A percentile compares a stretch with the other conserved stretches of the same genome.
Conservation (phyloP, 2,888 invertebrate species). For the Drosophila longiperda region DNA sequence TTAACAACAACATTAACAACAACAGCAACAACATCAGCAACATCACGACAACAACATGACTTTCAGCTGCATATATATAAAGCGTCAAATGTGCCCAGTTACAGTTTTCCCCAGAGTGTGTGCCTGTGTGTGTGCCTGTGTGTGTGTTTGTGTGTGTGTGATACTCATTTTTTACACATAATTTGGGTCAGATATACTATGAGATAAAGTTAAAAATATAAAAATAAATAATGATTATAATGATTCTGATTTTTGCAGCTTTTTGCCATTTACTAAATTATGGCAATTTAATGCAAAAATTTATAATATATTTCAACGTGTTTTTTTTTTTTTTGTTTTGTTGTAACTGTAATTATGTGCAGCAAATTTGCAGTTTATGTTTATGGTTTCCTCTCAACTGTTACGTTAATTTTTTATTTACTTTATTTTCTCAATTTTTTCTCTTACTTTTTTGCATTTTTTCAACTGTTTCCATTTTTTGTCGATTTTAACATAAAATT, state of each 20-base stretch:
- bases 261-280: constrained; percentile 37
- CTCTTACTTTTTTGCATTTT: not conserved
- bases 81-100: constrained; percentile 46
- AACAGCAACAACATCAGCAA: constrained; percentile 13
- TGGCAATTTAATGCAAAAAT: constrained; percentile 56
- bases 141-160: constrained; percentile 12
- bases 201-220: not conserved
- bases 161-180: constrained; percentile 5
- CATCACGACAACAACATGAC: constrained; percentile 6
- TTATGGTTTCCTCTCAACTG: constrained; percentile 51
- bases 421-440: constrained; percentile 9
- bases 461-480: not conserved
- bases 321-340: not conserved
- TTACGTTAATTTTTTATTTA: not conserved
- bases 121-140: constrained; percentile 2
- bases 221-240: constrained; percentile 4
- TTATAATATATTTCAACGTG: constrained; percentile 32
- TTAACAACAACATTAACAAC: not conserved
- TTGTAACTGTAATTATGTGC: constrained; percentile 17
- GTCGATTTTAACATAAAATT: constrained; percentile 29
- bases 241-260: constrained; percentile 44
- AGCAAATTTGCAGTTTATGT: constrained; percentile 54
- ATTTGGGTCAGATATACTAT: constrained; percentile 43
- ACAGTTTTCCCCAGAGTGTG: constrained; percentile 2
- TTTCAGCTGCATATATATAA: constrained; percentile 22